Percentiles rank a stretch among this genome's conserved stretches.
Evolutionary conservation across 1,140 invertebrate species (phyloP).

Genomic region (Phortica variegata): DNA sequence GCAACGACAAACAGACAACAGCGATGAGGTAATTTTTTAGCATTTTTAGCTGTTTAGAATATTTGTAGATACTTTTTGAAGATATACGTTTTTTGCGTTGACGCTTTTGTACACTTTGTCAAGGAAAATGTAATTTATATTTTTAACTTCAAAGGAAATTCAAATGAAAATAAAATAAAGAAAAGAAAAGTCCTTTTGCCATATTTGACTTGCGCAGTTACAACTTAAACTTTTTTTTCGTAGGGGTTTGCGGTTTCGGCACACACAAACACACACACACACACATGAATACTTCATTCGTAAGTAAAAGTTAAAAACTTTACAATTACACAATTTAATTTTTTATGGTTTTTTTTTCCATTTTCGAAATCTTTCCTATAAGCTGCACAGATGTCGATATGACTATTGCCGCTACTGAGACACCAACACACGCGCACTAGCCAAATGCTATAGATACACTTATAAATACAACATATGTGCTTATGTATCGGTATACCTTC

Average conservation of each 20-base stretch:
- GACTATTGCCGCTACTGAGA: constrained; percentile 24
- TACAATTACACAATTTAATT: constrained; percentile 38
- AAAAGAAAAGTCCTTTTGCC: constrained; percentile 8
- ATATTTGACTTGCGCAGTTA: too few species aligned
- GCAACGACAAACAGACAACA: constrained; percentile 28
- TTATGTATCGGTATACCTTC: constrained; percentile 4
- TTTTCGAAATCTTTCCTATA: constrained; percentile 14
- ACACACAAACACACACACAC: constrained; percentile 28
- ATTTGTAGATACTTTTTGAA: constrained; percentile 12
- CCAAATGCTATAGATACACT: constrained; percentile 5
- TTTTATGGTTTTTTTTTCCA: constrained; percentile 21
- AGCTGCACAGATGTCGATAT: constrained; percentile 43
- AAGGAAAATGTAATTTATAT: background rate
- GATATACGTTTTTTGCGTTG: constrained; percentile 4
- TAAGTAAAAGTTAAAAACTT: background rate
- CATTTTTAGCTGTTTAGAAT: constrained; percentile 24
- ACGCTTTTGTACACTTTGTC: background rate
- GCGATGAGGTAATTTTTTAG: constrained; percentile 46
- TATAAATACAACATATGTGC: constrained; percentile 16
- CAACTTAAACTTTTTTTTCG: constrained; percentile 15
- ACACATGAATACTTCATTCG: constrained; percentile 13
- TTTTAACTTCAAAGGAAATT: background rate
- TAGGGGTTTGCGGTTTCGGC: constrained; percentile 19
- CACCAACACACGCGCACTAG: background rate
- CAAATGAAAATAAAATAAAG: constrained; percentile 1